Evolutionary conservation across 2,797 vertebrate genomes (phyloP).

Genomic region (Menidia menidia): DNA sequence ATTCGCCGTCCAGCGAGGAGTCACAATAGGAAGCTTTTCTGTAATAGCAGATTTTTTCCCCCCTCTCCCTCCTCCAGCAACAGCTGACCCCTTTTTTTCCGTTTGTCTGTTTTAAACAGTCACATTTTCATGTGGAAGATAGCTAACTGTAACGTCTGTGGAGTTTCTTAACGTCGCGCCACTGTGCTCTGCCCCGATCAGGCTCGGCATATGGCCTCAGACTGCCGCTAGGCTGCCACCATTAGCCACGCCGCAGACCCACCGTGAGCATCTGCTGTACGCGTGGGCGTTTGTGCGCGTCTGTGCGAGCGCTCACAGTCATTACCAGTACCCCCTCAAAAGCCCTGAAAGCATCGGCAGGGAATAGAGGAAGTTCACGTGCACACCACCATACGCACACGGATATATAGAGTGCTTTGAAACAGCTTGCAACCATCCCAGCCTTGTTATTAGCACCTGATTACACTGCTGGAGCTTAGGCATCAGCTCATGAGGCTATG

Average conservation of each 20-base stretch:
- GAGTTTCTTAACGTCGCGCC: constrained; percentile 66
- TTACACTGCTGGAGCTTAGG: constrained; percentile 68
- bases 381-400: constrained; percentile 26
- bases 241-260: constrained; percentile 69
- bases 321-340: constrained; percentile 58
- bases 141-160: constrained; percentile 65
- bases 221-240: constrained; percentile 56
- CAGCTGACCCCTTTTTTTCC: constrained; percentile 24
- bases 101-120: constrained; percentile 25
- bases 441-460: constrained; percentile 76
- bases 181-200: constrained; percentile 63
- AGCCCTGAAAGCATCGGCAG: constrained; percentile 39
- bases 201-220: constrained; percentile 73
- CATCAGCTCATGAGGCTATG: constrained; percentile 53
- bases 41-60: background rate
- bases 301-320: constrained; percentile 49
- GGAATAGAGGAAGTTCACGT: constrained; percentile 42
- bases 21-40: constrained; percentile 21
- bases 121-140: constrained; percentile 31
- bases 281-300: constrained; percentile 16
- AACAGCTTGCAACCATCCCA: constrained; percentile 77
- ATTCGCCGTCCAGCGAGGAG: constrained; percentile 28
- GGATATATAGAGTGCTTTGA: constrained; percentile 37
- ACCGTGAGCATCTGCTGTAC: constrained; percentile 67
- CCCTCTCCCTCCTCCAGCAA: constrained; percentile 28